Evolutionary conservation across 37 sponge, comb jelly and placozoan genomes (phyloP).

Genomic region (Aphrocallistes beatrix): DNA sequence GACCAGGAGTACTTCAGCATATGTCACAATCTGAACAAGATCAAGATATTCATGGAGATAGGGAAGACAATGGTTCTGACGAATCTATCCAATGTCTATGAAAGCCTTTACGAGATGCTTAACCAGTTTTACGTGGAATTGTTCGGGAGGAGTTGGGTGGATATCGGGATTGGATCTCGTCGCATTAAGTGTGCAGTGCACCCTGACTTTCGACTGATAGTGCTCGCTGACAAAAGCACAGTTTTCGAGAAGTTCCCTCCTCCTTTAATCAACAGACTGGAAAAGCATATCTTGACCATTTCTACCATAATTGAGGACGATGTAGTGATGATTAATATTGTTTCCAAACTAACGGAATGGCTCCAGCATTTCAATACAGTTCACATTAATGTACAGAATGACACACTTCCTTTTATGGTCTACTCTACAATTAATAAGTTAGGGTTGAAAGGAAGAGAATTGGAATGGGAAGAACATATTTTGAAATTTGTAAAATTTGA

Average conservation of each 20-base stretch:
- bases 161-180: neutral
- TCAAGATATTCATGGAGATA: neutral
- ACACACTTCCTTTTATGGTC: too few relatives aligned
- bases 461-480: too few relatives aligned
- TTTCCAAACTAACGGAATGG: neutral
- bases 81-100: neutral
- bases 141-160: neutral
- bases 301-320: neutral
- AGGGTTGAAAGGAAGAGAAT: too few relatives aligned
- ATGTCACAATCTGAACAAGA: neutral
- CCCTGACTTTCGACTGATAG: neutral
- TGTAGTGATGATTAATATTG: neutral
- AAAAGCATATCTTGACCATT: neutral
- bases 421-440: too few relatives aligned
- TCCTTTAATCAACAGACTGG: neutral
- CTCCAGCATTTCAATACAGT: too few relatives aligned
- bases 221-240: neutral
- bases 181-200: neutral
- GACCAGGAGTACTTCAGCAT: constrained; percentile 5
- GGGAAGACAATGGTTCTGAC: neutral
- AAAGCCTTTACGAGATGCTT: neutral
- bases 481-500: too few relatives aligned
- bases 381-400: too few relatives aligned
- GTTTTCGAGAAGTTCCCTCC: constrained; percentile 4
- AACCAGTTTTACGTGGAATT: neutral